Evolutionary conservation across 2,797 vertebrate genomes (phyloP).

Genomic region (Eleutherodactylus coqui): DNA sequence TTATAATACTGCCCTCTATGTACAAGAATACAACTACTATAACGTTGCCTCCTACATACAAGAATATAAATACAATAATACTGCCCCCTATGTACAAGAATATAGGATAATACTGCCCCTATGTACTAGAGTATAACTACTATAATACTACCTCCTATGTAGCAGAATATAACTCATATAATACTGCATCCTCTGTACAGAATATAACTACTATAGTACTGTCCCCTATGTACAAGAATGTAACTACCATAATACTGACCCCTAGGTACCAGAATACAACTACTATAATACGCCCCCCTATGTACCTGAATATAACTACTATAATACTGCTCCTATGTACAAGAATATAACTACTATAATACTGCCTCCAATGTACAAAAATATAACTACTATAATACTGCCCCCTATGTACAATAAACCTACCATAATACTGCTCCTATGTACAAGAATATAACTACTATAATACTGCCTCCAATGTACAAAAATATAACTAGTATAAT

Average conservation of each 20-base stretch:
- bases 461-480: neutral
- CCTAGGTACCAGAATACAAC: slow-evolving; percentile 5
- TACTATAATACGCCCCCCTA: slow-evolving; percentile 9
- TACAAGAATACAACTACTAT: slow-evolving; percentile 6
- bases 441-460: slow-evolving; percentile 16
- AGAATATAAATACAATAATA: slow-evolving; percentile 9
- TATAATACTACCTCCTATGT: slow-evolving; percentile 7
- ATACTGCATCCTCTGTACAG: slow-evolving; percentile 8
- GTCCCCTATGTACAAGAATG: neutral
- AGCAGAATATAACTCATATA: slow-evolving; percentile 11
- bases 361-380: neutral
- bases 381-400: slow-evolving; percentile 20
- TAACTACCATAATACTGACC: neutral
- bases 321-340: slow-evolving; percentile 18
- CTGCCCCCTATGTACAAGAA: neutral
- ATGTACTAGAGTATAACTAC: slow-evolving; percentile 7
- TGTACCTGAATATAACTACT: slow-evolving; percentile 8
- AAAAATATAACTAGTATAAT: slow-evolving; percentile 14
- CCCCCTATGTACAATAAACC: slow-evolving; percentile 3
- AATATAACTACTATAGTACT: slow-evolving; percentile 18
- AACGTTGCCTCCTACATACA: neutral
- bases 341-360: slow-evolving; percentile 23
- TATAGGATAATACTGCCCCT: neutral
- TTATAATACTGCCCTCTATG: neutral
- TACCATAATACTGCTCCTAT: slow-evolving; percentile 7